Evolutionary conservation across 2,888 invertebrate genomes (phyloP).

Genomic region (Liodrosophila aerea): DNA sequence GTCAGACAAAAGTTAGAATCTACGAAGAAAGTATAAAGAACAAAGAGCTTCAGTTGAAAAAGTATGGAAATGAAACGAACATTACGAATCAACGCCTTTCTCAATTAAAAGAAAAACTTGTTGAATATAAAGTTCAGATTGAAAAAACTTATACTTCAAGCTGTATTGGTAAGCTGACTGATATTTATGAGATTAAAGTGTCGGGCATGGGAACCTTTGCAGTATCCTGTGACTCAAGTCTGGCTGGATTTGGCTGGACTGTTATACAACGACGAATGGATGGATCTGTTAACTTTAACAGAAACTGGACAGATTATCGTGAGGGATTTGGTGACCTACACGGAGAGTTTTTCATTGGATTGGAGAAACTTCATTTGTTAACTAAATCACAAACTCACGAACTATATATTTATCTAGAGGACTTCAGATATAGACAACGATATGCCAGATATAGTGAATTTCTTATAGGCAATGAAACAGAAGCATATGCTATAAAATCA

Average conservation of each 20-base stretch:
- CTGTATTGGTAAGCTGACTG: constrained; percentile 9
- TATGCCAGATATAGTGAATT: too few relatives aligned
- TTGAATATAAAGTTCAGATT: background rate
- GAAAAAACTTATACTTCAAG: background rate
- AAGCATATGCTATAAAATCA: too few relatives aligned
- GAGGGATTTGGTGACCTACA: too few relatives aligned
- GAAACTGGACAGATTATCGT: constrained; percentile 86
- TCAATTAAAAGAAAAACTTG: background rate
- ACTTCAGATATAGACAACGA: too few relatives aligned
- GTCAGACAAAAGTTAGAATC: too few relatives aligned
- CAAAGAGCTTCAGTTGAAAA: background rate
- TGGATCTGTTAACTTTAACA: constrained; percentile 86
- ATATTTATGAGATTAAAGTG: constrained; percentile 13
- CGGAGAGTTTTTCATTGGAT: background rate
- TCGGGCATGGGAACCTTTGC: constrained; percentile 83
- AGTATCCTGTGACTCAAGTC: constrained; percentile 83
- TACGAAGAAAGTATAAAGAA: too few relatives aligned
- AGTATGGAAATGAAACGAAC: background rate
- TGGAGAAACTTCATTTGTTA: background rate
- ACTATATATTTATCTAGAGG: too few relatives aligned
- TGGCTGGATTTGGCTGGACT: constrained; percentile 86
- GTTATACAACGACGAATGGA: constrained; percentile 86
- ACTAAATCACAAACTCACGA: too few relatives aligned
- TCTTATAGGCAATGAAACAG: too few relatives aligned
- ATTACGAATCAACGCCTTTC: background rate